Evolutionary conservation across 2,888 invertebrate species (phyloP), one percentile per base, ranked within the genome.

Genomic region (Macroteleia sp.): DNA sequence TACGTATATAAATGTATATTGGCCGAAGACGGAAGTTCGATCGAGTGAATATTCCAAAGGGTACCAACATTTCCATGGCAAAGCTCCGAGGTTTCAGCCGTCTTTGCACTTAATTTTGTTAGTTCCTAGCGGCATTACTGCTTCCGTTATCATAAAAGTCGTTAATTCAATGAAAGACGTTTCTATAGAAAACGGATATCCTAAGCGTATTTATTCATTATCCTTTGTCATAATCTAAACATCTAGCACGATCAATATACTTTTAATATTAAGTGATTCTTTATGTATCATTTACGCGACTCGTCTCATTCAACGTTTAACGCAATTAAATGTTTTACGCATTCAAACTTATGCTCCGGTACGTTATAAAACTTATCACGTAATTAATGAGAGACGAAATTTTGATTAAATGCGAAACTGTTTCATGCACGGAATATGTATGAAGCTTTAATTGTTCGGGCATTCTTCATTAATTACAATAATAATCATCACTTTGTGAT

Each of bases 31-130:
- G 34, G 12, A n/a, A 48, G 54, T 62, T 71, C 71, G 56, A 56
- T 71, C 56, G 54, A 71, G n/a, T n/a, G n/a, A n/a, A 62, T 54
- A 48, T 46, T 56, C 25, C 46, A 61, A 36, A 70, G 54, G 61
- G 56, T 22, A 41, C n/a, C 34, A 50, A 16, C 52, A 61, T 70
- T 70, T 61, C 52, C 70, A 61, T 70, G 44, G 50, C 54, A 71
- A 62, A 62, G 62, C 62, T 42, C 32, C 46, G 52, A 25, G 34
- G 46, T 67, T 25, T 52, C 39, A 52, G 46, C 56, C 71, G 56
- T n/a, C 71, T 71, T 71, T 54, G 71, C 61, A 46, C 54, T 71
- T 61, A 71, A 61, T 71, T 62, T 71, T 62, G 71, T 71, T 71
- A 71, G 34, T 42, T 44, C 19, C 61, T n/a, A 25, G 25, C 34